Percentiles rank a stretch among this genome's conserved stretches.
Conservation (phyloP, 2,113 vertebrate species). For the Sula dactylatra region DNA sequence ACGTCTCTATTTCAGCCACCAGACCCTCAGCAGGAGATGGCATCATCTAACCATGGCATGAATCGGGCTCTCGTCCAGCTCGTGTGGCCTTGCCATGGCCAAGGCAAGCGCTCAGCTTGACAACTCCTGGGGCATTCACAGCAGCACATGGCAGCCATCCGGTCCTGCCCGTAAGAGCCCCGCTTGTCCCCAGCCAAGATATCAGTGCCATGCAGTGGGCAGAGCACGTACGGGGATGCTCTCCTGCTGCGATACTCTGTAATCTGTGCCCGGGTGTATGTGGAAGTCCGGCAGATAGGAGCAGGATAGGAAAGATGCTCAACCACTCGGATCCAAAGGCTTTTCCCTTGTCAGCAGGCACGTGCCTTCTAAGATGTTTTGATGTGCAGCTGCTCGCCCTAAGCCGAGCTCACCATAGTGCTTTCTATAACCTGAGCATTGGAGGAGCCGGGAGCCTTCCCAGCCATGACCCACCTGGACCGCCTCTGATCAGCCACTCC, state of each 20-base stretch:
- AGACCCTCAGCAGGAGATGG: not conserved
- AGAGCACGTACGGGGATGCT: not conserved
- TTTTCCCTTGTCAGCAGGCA: not conserved
- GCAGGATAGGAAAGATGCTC: not conserved
- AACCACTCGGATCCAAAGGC: accelerated
- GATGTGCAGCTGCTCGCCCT: not conserved
- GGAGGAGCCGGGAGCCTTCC: not conserved
- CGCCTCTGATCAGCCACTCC: not conserved
- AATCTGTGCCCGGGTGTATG: not conserved
- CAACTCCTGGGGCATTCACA: accelerated
- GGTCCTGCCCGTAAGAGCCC: not conserved
- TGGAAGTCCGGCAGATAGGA: not conserved
- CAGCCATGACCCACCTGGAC: not conserved
- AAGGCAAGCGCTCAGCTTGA: not conserved
- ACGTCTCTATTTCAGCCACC: not conserved
- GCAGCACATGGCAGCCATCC: accelerated
- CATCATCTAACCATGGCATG: accelerated
- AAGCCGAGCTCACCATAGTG: accelerated
- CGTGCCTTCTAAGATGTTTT: not conserved
- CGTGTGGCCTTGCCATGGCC: not conserved
- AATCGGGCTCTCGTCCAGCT: not conserved
- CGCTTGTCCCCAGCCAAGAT: not conserved
- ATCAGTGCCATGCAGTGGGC: not conserved
- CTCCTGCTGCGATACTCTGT: not conserved
- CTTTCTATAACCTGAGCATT: not conserved